Evolutionary conservation across 1,140 invertebrate genomes (phyloP), one percentile per base, ranked within the genome.

Genomic region (Euschistus heros): DNA sequence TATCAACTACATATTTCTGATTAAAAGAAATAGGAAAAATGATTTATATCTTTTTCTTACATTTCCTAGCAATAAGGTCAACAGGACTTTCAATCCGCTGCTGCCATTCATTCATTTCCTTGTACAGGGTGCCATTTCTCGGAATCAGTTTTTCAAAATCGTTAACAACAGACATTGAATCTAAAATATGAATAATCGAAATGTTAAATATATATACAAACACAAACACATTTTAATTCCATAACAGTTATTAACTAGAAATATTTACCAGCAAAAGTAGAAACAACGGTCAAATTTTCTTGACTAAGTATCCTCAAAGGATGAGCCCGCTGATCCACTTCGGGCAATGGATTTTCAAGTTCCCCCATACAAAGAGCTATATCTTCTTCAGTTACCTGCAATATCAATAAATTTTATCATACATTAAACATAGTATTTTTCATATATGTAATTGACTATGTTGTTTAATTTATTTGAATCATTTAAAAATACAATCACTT

Each of bases 271-370:
- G 86, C 88, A 70, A 92, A 91, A 15, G 88, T 90, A 20, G 91
- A 93, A 10, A 92, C 88, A 26, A 92, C 85, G 13, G 91, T 92
- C 65, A 94, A 78, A 76, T 92, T 93, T 77, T 92, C 90, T 75
- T 93, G 88, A 73, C 91, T 93, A 14, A 94, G 79, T 71, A 92
- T 88, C 69, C 89, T 81, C 22, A 94, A 74, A 0, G 91, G 91
- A 81, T 94, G 91, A 71, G 90, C 87, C 30, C 79, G 86, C 75
- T 79, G 82, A 70, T 88, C 84, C 22, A 83, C 81, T 76, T 89
- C 85, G 0, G 82, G 83, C 15, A 88, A 72, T 46, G 82, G 83
- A 79, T 87, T 84, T 76, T 88, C 86, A 64, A 78, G 70, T 57
- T 80, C 79, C 10, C 87, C 85, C 86, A 92, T 91, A 71, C 88